Conservation (phyloP, 1,140 invertebrate species). For the Lordiphosa stackelbergi region DNA sequence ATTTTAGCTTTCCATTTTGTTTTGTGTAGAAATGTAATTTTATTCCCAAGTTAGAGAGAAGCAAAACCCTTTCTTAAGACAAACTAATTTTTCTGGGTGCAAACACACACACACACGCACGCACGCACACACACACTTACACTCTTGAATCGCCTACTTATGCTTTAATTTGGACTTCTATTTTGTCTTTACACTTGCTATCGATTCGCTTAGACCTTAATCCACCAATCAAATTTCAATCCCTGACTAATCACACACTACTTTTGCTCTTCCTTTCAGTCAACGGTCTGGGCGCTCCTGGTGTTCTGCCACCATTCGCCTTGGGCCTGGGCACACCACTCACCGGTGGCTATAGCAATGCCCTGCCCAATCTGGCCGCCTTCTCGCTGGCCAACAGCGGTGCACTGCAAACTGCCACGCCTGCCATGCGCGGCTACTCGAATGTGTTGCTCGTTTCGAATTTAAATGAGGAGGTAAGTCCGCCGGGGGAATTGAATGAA, state of each 20-base stretch:
- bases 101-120: slow-evolving; percentile 4
- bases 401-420: slow-evolving; percentile 81
- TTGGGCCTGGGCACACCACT: slow-evolving; percentile 82
- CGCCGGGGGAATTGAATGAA: neutral
- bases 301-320: slow-evolving; percentile 90
- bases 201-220: slow-evolving; percentile 55
- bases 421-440: slow-evolving; percentile 83
- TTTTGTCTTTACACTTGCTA: slow-evolving; percentile 60
- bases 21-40: too few relatives aligned
- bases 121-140: neutral
- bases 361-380: slow-evolving; percentile 84
- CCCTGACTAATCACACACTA: slow-evolving; percentile 4
- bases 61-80: too few relatives aligned
- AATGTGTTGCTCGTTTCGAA: slow-evolving; percentile 93
- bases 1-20: too few relatives aligned
- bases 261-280: slow-evolving; percentile 42
- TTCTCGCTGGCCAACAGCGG: slow-evolving; percentile 83
- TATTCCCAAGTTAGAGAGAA: too few relatives aligned
- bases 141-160: slow-evolving; percentile 1
- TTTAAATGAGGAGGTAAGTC: slow-evolving; percentile 91
- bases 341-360: slow-evolving; percentile 84
- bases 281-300: slow-evolving; percentile 82
- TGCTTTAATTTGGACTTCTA: slow-evolving; percentile 27
- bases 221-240: slow-evolving; percentile 43
- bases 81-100: neutral